phyloP scores from a whole-genome alignment of 2,113 vertebrate species.

The Charina bottae region DNA sequence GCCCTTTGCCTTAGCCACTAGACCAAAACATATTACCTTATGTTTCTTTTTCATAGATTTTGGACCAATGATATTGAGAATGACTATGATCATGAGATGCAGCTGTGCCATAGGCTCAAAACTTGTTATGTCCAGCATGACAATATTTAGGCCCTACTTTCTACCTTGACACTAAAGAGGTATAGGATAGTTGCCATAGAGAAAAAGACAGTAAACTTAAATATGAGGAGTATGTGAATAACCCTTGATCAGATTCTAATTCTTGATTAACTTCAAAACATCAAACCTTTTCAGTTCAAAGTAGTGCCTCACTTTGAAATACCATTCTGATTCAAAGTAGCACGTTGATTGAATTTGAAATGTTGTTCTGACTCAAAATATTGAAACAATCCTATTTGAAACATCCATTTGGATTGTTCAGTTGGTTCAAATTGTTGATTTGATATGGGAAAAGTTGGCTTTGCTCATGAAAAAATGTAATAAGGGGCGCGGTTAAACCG shows the following conservation, averaged over 20 bases:
- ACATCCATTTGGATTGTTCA: background rate
- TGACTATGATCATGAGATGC: background rate
- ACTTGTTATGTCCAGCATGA: background rate
- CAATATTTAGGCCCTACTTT: background rate
- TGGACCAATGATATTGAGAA: background rate
- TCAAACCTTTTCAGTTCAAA: background rate
- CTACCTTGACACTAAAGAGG: background rate
- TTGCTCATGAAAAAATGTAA: background rate
- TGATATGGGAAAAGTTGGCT: background rate
- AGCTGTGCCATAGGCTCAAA: background rate
- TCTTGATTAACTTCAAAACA: background rate
- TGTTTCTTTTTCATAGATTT: background rate
- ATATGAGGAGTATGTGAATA: background rate
- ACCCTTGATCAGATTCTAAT: background rate
- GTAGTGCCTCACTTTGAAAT: background rate
- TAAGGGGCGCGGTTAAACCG: too few relatives aligned
- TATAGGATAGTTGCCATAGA: background rate
- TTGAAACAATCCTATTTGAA: background rate
- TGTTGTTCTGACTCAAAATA: background rate
- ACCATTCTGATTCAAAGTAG: background rate
- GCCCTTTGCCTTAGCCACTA: too few relatives aligned
- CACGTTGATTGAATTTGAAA: background rate
- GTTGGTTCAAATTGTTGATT: background rate
- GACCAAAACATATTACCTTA: too few relatives aligned
- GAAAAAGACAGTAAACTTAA: background rate